Evolutionary conservation across 2,888 invertebrate genomes (phyloP), one percentile per base, ranked within the genome.

Genomic region (Clostera curtula): DNA sequence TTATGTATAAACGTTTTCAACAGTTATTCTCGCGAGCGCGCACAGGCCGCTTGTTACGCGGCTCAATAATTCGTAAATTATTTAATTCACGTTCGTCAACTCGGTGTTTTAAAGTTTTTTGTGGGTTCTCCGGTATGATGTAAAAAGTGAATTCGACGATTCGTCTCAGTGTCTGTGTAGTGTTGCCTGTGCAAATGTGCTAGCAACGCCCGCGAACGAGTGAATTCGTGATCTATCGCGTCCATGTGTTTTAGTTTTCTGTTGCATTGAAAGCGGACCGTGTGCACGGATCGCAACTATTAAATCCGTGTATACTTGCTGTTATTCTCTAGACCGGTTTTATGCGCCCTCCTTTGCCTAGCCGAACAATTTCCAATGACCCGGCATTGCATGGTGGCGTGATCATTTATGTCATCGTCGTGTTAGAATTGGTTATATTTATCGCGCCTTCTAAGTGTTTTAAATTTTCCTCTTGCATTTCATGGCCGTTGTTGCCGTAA

Each of bases 21-120:
- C 76, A 77, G 77, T 77, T 72, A 74, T 60, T 57, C 66, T 56
- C 62, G 66, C 48, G 74, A 59, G 56, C 60, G 67, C 72, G 69
- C 38, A 55, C 67, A 39, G 68, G 48, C 53, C 62, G 61, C 70
- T 49, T 45, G 49, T 47, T 39, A 52, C 51, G 45, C 49, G 34
- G 34, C 48, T 51, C 51, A 44, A 23, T 49, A 43, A 53, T 44
- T 49, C 36, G 37, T 45, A 45, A n/a, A 44, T 54, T 46, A 43
- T 44, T 51, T 41, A 42, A 48, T 48, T 36, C 36, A 37, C 48
- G 42, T 45, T 29, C 29, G 34, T 35, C 42, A 31, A 34, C 38
- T 30, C 32, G 18, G 29, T 42, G 36, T 37, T 21, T 31, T 25
- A 22, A 22, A 23, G 31, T 31, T 40, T 36, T 37, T 40, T 24